These are phyloP conservation scores for Miltochrista miniata DNA, from an alignment of 2,888 invertebrate genomes.

Conservation along the genomic window DNA sequence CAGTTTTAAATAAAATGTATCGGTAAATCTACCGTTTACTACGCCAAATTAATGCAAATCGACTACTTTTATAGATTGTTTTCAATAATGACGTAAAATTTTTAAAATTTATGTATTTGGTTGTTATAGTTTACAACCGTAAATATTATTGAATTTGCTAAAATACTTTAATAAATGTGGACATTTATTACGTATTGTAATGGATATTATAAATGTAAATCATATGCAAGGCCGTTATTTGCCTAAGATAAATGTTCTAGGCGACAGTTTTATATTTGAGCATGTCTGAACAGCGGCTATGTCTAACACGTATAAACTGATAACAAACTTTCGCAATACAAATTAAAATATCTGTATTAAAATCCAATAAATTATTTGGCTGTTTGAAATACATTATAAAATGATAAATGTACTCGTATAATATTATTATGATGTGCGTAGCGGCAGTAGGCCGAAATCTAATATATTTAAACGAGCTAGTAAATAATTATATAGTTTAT, in stretches of 20 bases:
- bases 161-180: conserved; percentile 11
- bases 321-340: background rate
- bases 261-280: background rate
- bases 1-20: background rate
- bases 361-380: background rate
- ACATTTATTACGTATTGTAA: conserved; percentile 5
- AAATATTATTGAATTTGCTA: conserved; percentile 11
- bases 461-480: background rate
- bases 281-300: background rate
- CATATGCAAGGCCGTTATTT: background rate
- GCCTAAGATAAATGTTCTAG: background rate
- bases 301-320: too few relatives aligned
- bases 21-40: conserved; percentile 1
- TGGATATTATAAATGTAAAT: conserved; percentile 1
- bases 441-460: background rate
- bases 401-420: background rate
- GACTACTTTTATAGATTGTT: background rate
- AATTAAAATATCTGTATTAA: background rate
- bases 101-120: conserved; percentile 17
- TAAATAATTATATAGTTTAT: too few relatives aligned
- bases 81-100: background rate
- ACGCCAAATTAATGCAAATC: background rate
- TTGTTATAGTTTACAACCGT: conserved; percentile 7
- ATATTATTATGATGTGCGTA: background rate
- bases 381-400: background rate